Base-by-base conservation (phyloP, 2,113 vertebrate species). In the Anoplopoma fimbria region DNA sequence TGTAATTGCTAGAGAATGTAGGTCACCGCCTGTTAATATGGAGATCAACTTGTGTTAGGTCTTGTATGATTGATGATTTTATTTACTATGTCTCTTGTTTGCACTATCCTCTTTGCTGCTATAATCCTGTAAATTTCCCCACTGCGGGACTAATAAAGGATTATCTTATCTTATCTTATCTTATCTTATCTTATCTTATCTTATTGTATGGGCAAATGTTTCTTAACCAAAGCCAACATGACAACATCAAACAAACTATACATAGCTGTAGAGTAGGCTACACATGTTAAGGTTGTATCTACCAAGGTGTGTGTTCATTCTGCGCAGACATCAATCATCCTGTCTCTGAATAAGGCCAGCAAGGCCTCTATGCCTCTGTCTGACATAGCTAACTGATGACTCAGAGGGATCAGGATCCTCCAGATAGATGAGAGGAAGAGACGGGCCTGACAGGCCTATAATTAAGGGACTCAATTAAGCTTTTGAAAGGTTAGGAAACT, bases 401-500 rank as follows among this genome's bases (percentile, higher is more conserved):
- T 95, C 94, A 95, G 84, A 84, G 85, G 91, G 93, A 93, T 94
- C 93, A 93, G 89, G 89, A 93, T 94, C 93, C 94, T 95, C 92
- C 82, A 89, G 64, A 85, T 89, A 92, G 87, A 88, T 93, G 91
- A 93, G 88, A 92, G 91, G 90, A 93, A 94, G 90, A 93, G 88
- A 92, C 87, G 51, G 53, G 33, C 58, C 82, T 94, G 94, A 93
- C 93, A 94, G 92, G 87, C 78, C 94, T 95, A 93, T 96, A 94
- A 95, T 95, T 96, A 95, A 90, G 83, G 91, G 94, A 91, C 91
- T 94, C 90, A 92, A 95, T 95, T 94, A 95, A 93, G 93, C 94
- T 93, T 91, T 91, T 91, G 85, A 93, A 88, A 92, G 88, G 91
- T 92, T 91, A 87, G 89, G 88, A 92, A 90, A 91, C 72, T 71